Evolutionary conservation across 2,113 vertebrate genomes (phyloP), one percentile per base, ranked within the genome.

Genomic region (western clawed frog (Xenopus tropicalis)): DNA sequence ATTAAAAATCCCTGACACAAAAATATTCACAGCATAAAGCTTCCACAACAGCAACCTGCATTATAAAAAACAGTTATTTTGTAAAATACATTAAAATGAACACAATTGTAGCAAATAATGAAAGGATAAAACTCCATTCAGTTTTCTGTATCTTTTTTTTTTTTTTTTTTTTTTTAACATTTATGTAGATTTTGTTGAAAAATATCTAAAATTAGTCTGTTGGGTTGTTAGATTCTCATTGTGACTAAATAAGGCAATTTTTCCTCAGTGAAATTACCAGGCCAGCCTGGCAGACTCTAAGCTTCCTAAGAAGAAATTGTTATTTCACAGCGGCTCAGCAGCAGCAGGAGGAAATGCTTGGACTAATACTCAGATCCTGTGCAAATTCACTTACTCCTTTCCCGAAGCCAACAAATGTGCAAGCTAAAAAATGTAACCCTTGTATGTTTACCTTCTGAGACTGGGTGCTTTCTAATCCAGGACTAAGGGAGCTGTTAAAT

Each of bases 211-310:
- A 69, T 46, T 42, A 58, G 23, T 78, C 66, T 66, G 71, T 17
- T 78, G 19, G 19, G 37, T 43, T 12, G 17, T 44, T n/a, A 48
- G 65, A 44, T 37, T 24, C 65, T 66, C 23, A 21, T 14, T 21
- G 21, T 81, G 80, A 64, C 86, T 83, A 79, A 85, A 85, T 83
- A 84, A 84, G 82, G 82, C 66, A 78, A 80, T 79, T 78, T 69
- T 59, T 78, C 4, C 1, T 19, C 29, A 65, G 29, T 17, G 2
- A 58, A 78, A 68, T 71, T 58, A 65, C 24, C 24, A 59, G 61
- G 22, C 70, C 0, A 19, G 48, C 21, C 72, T 79, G 74, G 79
- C 81, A 79, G 78, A 58, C 24, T 75, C 67, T 74, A 42, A 0
- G 1, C 63, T 71, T 52, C 57, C 65, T 75, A 67, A 79, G 81